Base-by-base conservation (phyloP, 2,797 vertebrate genomes). In the Sebastes umbrosus region DNA sequence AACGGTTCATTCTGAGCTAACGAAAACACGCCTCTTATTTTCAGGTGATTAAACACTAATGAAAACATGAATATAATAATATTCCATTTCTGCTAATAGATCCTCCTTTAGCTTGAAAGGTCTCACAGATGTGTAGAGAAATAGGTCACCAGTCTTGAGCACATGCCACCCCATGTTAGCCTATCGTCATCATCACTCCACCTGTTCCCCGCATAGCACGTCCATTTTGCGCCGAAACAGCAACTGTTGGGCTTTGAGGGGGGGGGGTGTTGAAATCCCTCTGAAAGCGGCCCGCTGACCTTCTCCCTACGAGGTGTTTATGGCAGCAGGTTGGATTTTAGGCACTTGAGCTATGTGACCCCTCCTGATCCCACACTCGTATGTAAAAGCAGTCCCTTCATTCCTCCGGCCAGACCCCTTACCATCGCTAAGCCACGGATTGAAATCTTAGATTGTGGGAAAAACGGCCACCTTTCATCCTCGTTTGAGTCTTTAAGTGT, bases 391-490 rank as follows among this genome's bases (percentile, higher is more conserved):
- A 79, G 29, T n/a, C n/a, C 70, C 50, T 34, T 83, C 73, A 69
- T 86, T 75, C 77, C 69, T 77, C 4, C 1, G 1, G 59, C 66
- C 6, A 2, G 10, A 24, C 24, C 65, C 24, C 39, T 12, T 3
- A 36, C 60, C 22, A 0, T 50, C 2, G 39, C 80, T 88, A 84
- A 93, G 73, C 82, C 83, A 14, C 8, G 11, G 72, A 73, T 73
- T 90, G 88, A 88, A 91, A 91, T 85, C 58, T 75, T 80, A 90
- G 86, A 84, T 78, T 83, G 82, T 85, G 79, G 73, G 85, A 88
- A 54, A 82, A 77, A 77, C 3, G 18, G 36, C 43, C 46, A 29
- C 58, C 83, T 89, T 83, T 80, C 64, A 52, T 85, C 74, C 64
- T 14, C 2, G 14, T 52, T 66, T 39, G 36, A 74, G 67, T 65